phyloP scores from a whole-genome alignment of 92 coral and sea anemone genomes.

The Zoanthus sociatus region DNA sequence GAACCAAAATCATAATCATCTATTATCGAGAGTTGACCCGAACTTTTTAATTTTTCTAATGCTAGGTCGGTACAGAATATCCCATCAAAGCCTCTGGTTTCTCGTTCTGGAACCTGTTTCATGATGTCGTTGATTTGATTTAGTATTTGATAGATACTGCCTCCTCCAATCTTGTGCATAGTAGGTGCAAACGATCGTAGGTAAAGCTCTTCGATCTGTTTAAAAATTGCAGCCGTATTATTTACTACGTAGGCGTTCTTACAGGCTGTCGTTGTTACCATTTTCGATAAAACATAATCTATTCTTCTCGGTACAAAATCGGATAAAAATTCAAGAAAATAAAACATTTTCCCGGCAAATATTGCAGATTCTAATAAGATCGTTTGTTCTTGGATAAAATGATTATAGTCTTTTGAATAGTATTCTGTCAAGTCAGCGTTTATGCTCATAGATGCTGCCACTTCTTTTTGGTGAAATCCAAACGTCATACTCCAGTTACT shows the following conservation, averaged over 20 bases:
- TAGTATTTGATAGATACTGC: neutral
- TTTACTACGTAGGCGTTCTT: neutral
- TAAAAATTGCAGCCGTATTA: neutral
- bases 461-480: neutral
- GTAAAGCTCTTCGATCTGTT: neutral
- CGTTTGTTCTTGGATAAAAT: neutral
- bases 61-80: neutral
- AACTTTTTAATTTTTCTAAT: neutral
- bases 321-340: neutral
- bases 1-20: neutral
- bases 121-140: neutral
- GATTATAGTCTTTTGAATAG: neutral
- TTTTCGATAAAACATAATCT: neutral
- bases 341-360: neutral
- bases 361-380: neutral
- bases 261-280: neutral
- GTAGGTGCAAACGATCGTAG: neutral
- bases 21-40: neutral
- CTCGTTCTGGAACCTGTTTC: neutral
- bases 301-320: neutral
- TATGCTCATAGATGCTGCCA: neutral
- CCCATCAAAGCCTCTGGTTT: neutral
- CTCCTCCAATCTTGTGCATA: neutral
- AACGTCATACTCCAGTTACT: neutral
- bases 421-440: conserved; percentile 1